Percentiles rank a stretch among this genome's conserved stretches.
Evolutionary conservation across 2,113 vertebrate genomes (phyloP).

Genomic region (Pimephales promelas): DNA sequence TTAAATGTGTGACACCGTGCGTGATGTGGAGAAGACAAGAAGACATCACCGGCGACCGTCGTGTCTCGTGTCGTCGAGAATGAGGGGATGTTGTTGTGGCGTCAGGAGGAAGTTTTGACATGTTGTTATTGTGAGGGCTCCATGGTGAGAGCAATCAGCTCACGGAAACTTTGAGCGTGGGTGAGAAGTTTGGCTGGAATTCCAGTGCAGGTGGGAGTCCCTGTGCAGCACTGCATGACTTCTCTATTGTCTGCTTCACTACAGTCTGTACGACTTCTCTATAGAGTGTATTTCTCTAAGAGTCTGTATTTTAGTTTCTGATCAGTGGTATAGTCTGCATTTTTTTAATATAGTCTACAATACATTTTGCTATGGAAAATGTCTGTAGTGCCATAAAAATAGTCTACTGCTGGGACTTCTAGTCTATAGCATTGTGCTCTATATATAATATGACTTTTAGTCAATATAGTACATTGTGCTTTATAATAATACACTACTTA

Average conservation of each 20-base stretch:
- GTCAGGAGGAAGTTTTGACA: constrained; percentile 9
- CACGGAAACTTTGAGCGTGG: constrained; percentile 44
- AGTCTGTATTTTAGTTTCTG: background rate
- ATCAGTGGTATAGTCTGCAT: background rate
- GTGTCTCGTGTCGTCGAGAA: background rate
- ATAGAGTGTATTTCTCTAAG: background rate
- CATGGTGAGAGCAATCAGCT: constrained; percentile 21
- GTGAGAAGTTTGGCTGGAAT: constrained; percentile 43
- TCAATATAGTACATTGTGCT: background rate
- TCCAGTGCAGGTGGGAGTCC: constrained; percentile 39
- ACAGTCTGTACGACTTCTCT: background rate
- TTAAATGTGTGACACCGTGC: background rate
- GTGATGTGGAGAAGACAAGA: background rate
- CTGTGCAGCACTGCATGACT: constrained; percentile 16
- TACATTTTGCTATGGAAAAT: background rate
- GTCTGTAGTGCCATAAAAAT: background rate
- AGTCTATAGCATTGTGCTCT: background rate
- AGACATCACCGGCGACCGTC: background rate
- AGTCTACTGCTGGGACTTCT: background rate
- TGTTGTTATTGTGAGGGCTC: constrained; percentile 25
- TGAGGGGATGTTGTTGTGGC: background rate
- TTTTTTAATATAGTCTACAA: background rate
- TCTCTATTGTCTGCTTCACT: background rate
- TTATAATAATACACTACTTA: background rate
- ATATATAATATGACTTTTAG: background rate